phyloP scores from a whole-genome alignment of 2,797 vertebrate genomes.

The Diplodus sargus region DNA sequence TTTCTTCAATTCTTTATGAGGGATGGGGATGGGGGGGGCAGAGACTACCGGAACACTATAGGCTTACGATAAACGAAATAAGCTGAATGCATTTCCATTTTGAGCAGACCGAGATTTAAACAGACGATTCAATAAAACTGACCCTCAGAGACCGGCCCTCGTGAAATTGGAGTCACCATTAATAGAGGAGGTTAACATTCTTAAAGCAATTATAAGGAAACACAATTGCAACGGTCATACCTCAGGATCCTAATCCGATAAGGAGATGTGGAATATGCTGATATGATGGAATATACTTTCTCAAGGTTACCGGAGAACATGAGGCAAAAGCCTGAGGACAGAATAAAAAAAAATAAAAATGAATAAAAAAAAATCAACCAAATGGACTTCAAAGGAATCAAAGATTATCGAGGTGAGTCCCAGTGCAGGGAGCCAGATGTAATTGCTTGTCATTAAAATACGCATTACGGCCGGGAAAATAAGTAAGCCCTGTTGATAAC shows the following conservation, averaged over 20 bases:
- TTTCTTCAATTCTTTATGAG: slow-evolving; percentile 72
- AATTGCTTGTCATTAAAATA: slow-evolving; percentile 64
- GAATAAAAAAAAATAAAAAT: slow-evolving; percentile 29
- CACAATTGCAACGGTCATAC: slow-evolving; percentile 55
- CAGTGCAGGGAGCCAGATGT: slow-evolving; percentile 29
- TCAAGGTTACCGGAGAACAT: slow-evolving; percentile 61
- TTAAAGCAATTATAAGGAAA: slow-evolving; percentile 65
- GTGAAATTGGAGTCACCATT: slow-evolving; percentile 55
- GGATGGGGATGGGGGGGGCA: slow-evolving; percentile 27
- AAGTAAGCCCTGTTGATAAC: slow-evolving; percentile 47
- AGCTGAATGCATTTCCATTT: slow-evolving; percentile 68
- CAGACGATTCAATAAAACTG: slow-evolving; percentile 66
- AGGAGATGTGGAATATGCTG: slow-evolving; percentile 66
- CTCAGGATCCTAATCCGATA: slow-evolving; percentile 50
- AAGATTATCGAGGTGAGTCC: slow-evolving; percentile 60
- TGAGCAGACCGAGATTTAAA: slow-evolving; percentile 61
- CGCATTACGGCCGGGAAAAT: slow-evolving; percentile 46
- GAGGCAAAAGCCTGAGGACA: slow-evolving; percentile 22
- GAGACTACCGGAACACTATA: slow-evolving; percentile 48
- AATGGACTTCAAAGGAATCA: slow-evolving; percentile 54
- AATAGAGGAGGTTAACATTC: slow-evolving; percentile 58
- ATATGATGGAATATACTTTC: slow-evolving; percentile 54
- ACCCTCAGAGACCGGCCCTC: slow-evolving; percentile 55
- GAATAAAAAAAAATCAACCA: slow-evolving; percentile 13
- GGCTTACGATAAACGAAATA: slow-evolving; percentile 68